Evolutionary conservation across 2,888 invertebrate genomes (phyloP).

Genomic region (Dolichomitus sp.): DNA sequence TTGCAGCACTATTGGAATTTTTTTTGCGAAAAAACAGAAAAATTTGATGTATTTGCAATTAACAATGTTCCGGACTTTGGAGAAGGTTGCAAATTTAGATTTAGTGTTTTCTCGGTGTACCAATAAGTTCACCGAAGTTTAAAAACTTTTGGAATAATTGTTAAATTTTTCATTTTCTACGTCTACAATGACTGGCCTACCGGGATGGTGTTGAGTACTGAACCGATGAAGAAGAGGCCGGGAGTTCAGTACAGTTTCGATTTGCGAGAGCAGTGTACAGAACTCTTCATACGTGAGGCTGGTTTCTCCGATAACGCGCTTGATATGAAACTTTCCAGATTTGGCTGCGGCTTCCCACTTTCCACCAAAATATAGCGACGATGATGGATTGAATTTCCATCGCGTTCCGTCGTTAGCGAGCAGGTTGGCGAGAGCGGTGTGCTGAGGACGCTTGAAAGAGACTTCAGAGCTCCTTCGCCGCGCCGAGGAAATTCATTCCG

Average conservation of each 20-base stretch:
- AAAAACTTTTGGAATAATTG: too few species aligned
- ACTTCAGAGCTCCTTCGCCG: conserved; percentile 2
- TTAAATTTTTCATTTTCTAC: too few species aligned
- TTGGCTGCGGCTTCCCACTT: background rate
- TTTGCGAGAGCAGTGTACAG: background rate
- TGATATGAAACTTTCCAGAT: background rate
- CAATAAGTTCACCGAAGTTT: too few species aligned
- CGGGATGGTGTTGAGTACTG: background rate
- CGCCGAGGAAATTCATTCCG: conserved; percentile 37
- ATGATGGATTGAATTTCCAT: too few species aligned
- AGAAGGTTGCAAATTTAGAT: too few species aligned
- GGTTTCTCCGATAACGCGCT: background rate
- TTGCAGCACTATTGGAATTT: too few species aligned
- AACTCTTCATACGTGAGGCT: background rate
- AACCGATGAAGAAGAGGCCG: background rate
- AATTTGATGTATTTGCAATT: too few species aligned
- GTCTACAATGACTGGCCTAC: too few species aligned
- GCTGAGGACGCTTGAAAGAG: background rate
- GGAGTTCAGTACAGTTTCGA: background rate
- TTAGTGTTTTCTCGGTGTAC: too few species aligned
- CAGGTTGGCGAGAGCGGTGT: background rate
- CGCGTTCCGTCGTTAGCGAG: background rate
- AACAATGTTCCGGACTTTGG: too few species aligned
- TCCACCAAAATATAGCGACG: background rate
- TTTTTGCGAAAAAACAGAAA: too few species aligned